phyloP scores from a whole-genome alignment of 2,888 invertebrate species.

The Tachina grossa region DNA sequence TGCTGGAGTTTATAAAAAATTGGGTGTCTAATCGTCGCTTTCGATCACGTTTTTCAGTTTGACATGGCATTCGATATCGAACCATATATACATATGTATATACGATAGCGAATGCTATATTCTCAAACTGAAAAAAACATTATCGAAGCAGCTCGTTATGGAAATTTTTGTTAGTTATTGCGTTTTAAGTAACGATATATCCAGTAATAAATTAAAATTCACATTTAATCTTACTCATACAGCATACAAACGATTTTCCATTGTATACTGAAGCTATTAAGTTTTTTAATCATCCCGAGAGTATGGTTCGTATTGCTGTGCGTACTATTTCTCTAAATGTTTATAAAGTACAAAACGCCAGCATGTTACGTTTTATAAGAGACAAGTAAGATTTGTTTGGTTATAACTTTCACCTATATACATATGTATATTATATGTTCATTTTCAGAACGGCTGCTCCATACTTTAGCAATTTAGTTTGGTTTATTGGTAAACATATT shows the following conservation, averaged over 20 bases:
- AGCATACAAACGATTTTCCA: conserved; percentile 99
- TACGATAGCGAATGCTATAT: too few relatives aligned
- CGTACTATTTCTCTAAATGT: conserved; percentile 98
- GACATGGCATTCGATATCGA: too few relatives aligned
- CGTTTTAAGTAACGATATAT: too few relatives aligned
- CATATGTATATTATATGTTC: not conserved
- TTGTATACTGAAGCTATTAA: conserved; percentile 99
- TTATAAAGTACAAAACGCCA: conserved; percentile 95
- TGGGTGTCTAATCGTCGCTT: too few relatives aligned
- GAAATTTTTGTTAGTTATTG: too few relatives aligned
- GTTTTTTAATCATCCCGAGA: conserved; percentile 99
- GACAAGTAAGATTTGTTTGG: conserved; percentile 85
- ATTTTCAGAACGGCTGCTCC: conserved; percentile 93
- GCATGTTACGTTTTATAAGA: conserved; percentile 97
- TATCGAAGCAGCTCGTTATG: too few relatives aligned
- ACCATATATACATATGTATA: too few relatives aligned
- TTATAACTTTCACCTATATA: not conserved
- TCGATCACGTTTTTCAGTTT: too few relatives aligned
- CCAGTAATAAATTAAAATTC: not conserved
- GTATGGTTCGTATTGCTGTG: conserved; percentile 99
- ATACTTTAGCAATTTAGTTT: conserved; percentile 98
- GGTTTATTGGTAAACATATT: conserved; percentile 99
- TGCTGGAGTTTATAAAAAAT: too few relatives aligned
- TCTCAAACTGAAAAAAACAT: too few relatives aligned
- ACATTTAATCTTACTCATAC: conserved; percentile 1